Evolutionary conservation across 2,797 vertebrate genomes (phyloP), one percentile per base, ranked within the genome.

Genomic region (Peromyscus melanophrys): DNA sequence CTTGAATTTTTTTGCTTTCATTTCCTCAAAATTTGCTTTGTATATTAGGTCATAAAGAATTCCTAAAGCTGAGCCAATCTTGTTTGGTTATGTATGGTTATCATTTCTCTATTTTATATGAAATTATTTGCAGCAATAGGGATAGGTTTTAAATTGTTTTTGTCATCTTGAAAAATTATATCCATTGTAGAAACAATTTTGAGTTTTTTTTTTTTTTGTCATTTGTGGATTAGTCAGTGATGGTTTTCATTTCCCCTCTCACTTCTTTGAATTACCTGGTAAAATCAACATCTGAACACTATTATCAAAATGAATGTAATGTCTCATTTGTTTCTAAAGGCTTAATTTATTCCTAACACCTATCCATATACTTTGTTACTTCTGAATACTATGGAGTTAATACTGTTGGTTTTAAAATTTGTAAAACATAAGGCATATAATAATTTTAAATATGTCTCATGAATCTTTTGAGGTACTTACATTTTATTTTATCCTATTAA

Each of bases 101-200:
- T 82, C 59, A 43, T 94, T 93, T 95, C 75, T 97, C 90, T 94
- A 78, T 91, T 96, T 95, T 92, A 95, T 92, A 85, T 95, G 95
- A 97, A 94, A 92, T 94, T 97, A 96, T 97, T 57, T 96, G 67
- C 31, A 90, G 65, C 49, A 83, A 86, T 78, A 75, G 65, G 67
- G 97, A 90, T 94, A 89, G 95, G 92, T 87, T 97, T 98, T 92
- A 76, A 97, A 98, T 97, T 97, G 97, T 78, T 93, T 90, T 90
- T 93, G 49, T 90, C 90, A 91, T 94, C 80, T 97, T 84, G 23
- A 93, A 73, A 95, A 97, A 95, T 96, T 81, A 85, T 92, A 55
- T 92, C 43, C 19, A 65, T 88, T 97, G 57, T 96, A 96, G 94
- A 97, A 97, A 96, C 83, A 77, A 96, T 97, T 96, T 92, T 89